Conservation (phyloP, 2,113 vertebrate genomes). For the Ibidorhyncha struthersii region DNA sequence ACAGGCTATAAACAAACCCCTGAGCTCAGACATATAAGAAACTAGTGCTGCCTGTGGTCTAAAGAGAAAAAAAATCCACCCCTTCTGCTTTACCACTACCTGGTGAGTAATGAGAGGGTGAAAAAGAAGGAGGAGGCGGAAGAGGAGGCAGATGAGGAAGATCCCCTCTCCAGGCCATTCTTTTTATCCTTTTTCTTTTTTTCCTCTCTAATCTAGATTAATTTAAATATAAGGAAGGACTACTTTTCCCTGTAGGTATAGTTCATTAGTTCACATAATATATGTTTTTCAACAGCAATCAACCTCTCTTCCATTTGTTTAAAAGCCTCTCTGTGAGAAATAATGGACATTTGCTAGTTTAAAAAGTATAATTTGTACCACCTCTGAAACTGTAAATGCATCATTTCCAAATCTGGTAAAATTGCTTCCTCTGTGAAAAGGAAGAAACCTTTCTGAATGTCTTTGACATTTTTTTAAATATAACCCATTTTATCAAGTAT, state of each 20-base stretch:
- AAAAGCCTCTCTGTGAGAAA: slow-evolving; percentile 1
- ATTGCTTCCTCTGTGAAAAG: background rate
- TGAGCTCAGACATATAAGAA: background rate
- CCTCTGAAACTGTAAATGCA: background rate
- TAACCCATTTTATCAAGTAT: background rate
- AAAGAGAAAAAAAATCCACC: background rate
- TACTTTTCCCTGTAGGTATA: background rate
- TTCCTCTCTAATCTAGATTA: background rate
- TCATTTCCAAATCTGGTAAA: background rate
- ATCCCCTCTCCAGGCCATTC: background rate
- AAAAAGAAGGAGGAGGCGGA: background rate
- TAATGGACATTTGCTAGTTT: background rate
- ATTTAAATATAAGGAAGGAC: background rate
- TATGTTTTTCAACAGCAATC: background rate
- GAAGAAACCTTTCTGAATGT: background rate
- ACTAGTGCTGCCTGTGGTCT: background rate
- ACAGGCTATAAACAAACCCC: background rate
- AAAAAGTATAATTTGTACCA: background rate
- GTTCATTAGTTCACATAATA: background rate
- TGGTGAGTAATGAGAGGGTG: background rate
- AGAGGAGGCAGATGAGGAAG: background rate
- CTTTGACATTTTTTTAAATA: background rate
- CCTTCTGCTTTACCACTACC: background rate
- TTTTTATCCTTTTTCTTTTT: background rate
- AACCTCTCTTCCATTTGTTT: slow-evolving; percentile 16